A percentile compares a stretch with the other conserved stretches of the same genome.
phyloP scores from a whole-genome alignment of 1,140 invertebrate species.

The Varroa destructor region DNA sequence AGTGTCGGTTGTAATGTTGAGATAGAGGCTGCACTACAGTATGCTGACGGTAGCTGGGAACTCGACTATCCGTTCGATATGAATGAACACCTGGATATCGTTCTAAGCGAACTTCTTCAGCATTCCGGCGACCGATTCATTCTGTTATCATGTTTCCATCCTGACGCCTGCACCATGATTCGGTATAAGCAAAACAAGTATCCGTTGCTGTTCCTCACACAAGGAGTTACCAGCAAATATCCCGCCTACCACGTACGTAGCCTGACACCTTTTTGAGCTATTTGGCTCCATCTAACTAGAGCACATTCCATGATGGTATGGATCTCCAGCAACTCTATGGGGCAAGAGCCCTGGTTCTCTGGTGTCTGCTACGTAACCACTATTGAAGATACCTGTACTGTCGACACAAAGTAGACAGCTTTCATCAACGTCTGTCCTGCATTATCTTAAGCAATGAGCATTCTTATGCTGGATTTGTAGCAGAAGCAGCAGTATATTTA shows the following conservation, averaged over 20 bases:
- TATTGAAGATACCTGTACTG: no score
- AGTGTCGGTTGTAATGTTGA: slow-evolving; percentile 87
- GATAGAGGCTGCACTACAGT: slow-evolving; percentile 81
- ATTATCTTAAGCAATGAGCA: no score
- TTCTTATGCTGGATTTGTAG: no score
- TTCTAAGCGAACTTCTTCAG: slow-evolving; percentile 59
- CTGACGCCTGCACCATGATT: slow-evolving; percentile 81
- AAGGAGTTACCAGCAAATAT: slow-evolving; percentile 66
- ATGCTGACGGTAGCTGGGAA: slow-evolving; percentile 50
- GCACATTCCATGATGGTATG: no score
- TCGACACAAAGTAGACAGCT: no score
- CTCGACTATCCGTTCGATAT: slow-evolving; percentile 73
- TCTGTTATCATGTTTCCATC: slow-evolving; percentile 85
- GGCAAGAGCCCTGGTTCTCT: no score
- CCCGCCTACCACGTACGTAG: slow-evolving; percentile 52
- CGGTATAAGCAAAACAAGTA: slow-evolving; percentile 85
- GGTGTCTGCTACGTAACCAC: no score
- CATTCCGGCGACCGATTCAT: slow-evolving; percentile 62
- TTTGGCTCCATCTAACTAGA: no score
- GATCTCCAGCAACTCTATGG: no score
- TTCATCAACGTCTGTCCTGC: no score
- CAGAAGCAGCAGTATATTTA: no score
- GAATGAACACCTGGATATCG: slow-evolving; percentile 75
- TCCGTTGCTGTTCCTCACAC: slow-evolving; percentile 80
- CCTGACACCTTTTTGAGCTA: slow-evolving; percentile 53